phyloP scores from a whole-genome alignment of 1,140 invertebrate genomes.

The Steinernema feltiae region DNA sequence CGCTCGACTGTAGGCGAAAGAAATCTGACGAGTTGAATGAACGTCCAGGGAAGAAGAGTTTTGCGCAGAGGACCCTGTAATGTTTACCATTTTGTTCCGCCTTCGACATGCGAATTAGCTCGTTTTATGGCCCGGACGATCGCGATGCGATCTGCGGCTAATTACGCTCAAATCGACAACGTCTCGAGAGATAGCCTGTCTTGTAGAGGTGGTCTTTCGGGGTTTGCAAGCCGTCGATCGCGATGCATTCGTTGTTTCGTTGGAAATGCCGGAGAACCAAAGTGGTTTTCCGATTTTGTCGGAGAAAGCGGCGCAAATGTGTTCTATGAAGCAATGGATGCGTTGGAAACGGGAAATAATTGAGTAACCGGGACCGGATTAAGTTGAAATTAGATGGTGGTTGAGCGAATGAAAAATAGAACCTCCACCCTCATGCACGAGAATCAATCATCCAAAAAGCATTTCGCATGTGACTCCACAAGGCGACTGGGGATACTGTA shows the following conservation, averaged over 20 bases:
- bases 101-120: background rate
- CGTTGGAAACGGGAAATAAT: background rate
- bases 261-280: too few relatives aligned
- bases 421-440: background rate
- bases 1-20: background rate
- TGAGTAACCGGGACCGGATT: constrained; percentile 6
- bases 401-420: background rate
- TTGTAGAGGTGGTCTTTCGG: too few relatives aligned
- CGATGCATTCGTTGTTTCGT: too few relatives aligned
- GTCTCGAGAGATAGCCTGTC: background rate
- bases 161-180: background rate
- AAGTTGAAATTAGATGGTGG: constrained; percentile 4
- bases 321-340: background rate
- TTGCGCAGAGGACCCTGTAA: too few relatives aligned
- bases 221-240: too few relatives aligned
- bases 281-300: too few relatives aligned
- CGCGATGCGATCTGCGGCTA: background rate
- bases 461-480: too few relatives aligned
- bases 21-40: background rate
- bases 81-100: background rate
- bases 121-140: background rate
- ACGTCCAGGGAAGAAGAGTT: background rate
- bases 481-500: background rate
- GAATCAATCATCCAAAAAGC: background rate
- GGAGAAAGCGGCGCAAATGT: background rate